A percentile compares a stretch with the other conserved stretches of the same genome.
These are phyloP conservation scores for Melitaea athalia DNA, from an alignment of 2,888 invertebrate genomes.

Conservation along the genomic window DNA sequence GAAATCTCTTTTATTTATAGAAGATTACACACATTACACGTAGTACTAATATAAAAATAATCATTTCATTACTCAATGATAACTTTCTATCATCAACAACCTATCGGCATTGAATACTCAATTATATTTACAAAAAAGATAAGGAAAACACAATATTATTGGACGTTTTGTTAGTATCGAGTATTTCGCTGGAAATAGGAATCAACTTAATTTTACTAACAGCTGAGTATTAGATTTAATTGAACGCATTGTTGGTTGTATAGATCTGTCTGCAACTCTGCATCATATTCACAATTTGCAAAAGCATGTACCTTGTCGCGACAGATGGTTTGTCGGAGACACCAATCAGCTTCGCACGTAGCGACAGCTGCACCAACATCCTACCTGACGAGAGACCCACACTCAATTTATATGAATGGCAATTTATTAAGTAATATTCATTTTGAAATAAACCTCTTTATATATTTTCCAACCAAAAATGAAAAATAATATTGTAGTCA, in stretches of 20 bases:
- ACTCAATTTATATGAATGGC: not conserved
- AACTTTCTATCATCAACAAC: too few relatives aligned
- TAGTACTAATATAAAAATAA: too few relatives aligned
- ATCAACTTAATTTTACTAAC: not conserved
- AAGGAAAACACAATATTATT: too few relatives aligned
- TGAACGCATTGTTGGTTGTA: conserved; percentile 8
- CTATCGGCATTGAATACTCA: too few relatives aligned
- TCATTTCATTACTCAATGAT: too few relatives aligned
- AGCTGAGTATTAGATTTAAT: conserved; percentile 6
- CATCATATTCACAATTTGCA: conserved; percentile 20
- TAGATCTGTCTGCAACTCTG: not conserved
- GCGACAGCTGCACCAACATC: conserved; percentile 23
- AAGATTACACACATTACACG: too few relatives aligned
- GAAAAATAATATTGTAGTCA: too few relatives aligned
- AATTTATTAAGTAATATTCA: not conserved
- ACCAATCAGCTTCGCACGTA: conserved; percentile 23
- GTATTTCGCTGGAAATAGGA: not conserved
- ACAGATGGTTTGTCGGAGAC: conserved; percentile 21
- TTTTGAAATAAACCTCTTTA: too few relatives aligned
- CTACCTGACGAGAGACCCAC: conserved; percentile 6
- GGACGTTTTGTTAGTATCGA: too few relatives aligned
- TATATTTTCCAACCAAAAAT: too few relatives aligned
- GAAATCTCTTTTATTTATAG: too few relatives aligned
- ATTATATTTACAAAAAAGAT: too few relatives aligned
- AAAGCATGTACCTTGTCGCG: conserved; percentile 13